phyloP scores from a whole-genome alignment of 2,797 vertebrate genomes.

The Acanthornis magna region DNA sequence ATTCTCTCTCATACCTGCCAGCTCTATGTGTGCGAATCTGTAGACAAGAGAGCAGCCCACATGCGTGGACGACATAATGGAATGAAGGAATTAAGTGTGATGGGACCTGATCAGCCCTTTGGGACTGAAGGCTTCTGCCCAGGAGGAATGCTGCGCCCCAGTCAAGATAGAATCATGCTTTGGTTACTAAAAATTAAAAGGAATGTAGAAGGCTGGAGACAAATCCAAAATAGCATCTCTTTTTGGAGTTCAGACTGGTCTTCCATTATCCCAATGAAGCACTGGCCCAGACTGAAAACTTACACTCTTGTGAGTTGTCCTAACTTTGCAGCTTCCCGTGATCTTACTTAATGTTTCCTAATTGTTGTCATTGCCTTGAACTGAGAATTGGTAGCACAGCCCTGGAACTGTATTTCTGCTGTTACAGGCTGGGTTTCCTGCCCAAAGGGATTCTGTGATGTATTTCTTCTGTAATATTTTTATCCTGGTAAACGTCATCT shows the following conservation, averaged over 20 bases:
- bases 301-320: background rate
- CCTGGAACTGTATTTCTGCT: background rate
- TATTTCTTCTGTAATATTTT: background rate
- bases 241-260: background rate
- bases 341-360: background rate
- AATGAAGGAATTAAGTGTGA: background rate
- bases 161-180: background rate
- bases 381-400: background rate
- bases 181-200: background rate
- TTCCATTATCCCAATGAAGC: background rate
- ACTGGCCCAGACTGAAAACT: background rate
- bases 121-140: background rate
- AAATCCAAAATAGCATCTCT: background rate
- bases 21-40: background rate
- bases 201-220: background rate
- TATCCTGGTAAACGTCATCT: background rate
- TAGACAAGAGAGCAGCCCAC: background rate
- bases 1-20: background rate
- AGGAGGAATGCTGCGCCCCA: background rate
- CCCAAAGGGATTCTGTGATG: background rate
- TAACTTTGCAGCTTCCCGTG: background rate
- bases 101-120: background rate
- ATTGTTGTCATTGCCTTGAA: background rate
- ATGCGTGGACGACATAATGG: background rate
- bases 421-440: background rate